These are phyloP conservation scores for Scolanthus callimorphus DNA, from an alignment of 92 coral and sea anemone genomes.

Conservation along the genomic window DNA sequence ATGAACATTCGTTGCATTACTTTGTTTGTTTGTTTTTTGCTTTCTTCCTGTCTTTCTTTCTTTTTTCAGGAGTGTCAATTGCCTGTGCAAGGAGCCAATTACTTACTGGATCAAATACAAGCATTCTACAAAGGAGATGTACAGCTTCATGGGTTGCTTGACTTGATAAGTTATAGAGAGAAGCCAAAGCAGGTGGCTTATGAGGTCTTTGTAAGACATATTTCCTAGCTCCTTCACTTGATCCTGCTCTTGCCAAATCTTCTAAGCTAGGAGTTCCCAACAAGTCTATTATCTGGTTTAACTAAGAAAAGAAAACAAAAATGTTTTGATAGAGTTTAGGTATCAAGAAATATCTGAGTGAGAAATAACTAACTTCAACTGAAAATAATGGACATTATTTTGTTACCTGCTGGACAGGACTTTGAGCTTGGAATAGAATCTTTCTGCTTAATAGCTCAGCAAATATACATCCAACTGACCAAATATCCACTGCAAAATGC, in stretches of 20 bases:
- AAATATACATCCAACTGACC: constrained; percentile 99
- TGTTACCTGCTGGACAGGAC: constrained; percentile 99
- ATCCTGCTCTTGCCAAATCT: constrained; percentile 81
- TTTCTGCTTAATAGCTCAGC: constrained; percentile 96
- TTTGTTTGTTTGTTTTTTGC: too few relatives aligned
- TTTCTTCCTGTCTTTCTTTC: too few relatives aligned
- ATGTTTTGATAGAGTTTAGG: background rate
- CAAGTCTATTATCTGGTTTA: constrained; percentile 79
- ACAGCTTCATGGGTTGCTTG: constrained; percentile 98
- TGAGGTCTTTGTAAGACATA: constrained; percentile 89
- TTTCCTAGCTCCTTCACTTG: constrained; percentile 96
- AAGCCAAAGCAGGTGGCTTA: constrained; percentile 76
- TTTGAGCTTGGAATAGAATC: constrained; percentile 93
- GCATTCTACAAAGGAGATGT: constrained; percentile 88
- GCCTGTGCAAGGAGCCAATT: background rate
- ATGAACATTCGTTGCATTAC: too few relatives aligned
- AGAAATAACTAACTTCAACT: too few relatives aligned
- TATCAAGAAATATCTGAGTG: too few relatives aligned
- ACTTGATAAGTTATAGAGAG: constrained; percentile 81
- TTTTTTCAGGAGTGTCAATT: too few relatives aligned
- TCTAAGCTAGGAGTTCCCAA: constrained; percentile 94
- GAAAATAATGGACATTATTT: too few relatives aligned
- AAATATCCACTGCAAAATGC: constrained; percentile 84
- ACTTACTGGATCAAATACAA: constrained; percentile 97
- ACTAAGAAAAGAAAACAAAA: constrained; percentile 30